These are phyloP conservation scores for Symphodus melops DNA, from an alignment of 2,113 vertebrate species.

Conservation along the genomic window DNA sequence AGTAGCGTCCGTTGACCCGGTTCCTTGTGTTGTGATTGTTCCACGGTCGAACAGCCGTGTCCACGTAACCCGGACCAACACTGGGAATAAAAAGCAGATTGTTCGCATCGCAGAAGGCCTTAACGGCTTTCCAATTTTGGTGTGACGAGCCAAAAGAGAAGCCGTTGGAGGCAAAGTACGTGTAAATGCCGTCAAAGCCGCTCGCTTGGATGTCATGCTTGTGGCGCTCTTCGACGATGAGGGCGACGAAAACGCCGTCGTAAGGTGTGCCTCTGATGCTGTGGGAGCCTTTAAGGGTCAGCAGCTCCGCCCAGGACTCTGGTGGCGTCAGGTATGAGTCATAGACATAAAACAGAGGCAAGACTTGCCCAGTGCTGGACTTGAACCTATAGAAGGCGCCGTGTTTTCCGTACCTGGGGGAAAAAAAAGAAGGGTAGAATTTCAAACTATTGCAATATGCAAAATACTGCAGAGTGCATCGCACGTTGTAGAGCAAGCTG, in stretches of 20 bases:
- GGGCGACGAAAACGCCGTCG: conserved; percentile 87
- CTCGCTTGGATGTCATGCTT: conserved; percentile 87
- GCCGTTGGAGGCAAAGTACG: conserved; percentile 92
- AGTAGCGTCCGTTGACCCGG: conserved; percentile 91
- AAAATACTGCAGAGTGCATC: not conserved
- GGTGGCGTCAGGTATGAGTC: conserved; percentile 90
- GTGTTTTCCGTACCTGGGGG: conserved; percentile 87
- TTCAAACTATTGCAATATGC: not conserved
- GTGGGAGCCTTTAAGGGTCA: conserved; percentile 85
- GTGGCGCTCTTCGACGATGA: conserved; percentile 91
- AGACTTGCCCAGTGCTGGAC: conserved; percentile 86
- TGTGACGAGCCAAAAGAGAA: conserved; percentile 94
- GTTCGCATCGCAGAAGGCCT: conserved; percentile 89
- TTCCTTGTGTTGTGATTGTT: conserved; percentile 93
- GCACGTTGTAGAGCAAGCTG: too few relatives aligned
- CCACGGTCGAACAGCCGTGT: conserved; percentile 91
- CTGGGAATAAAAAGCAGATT: conserved; percentile 92
- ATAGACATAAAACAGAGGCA: conserved; percentile 92
- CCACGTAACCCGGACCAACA: conserved; percentile 89
- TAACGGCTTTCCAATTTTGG: conserved; percentile 93
- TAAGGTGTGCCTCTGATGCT: conserved; percentile 88
- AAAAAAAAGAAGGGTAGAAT: not conserved
- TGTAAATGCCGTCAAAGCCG: conserved; percentile 91
- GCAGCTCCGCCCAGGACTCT: conserved; percentile 90
- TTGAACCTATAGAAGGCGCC: conserved; percentile 89